Evolutionary conservation across 1,140 invertebrate genomes (phyloP).

Genomic region (Leptopilina clavipes): DNA sequence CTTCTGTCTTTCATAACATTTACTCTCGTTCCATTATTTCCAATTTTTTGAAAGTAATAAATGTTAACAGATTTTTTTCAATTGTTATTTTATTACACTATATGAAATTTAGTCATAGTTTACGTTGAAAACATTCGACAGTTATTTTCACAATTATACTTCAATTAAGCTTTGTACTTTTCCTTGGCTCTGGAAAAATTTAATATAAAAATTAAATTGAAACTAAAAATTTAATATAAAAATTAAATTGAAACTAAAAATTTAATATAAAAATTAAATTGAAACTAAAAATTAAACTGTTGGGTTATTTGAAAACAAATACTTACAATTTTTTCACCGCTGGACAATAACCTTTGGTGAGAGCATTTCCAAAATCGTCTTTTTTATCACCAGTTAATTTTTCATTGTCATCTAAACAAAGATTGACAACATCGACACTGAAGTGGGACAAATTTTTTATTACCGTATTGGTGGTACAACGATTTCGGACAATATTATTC

Average conservation of each 20-base stretch:
- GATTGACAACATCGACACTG: background rate
- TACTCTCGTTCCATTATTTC: background rate
- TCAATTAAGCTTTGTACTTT: background rate
- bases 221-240: too few relatives aligned
- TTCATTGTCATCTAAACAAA: background rate
- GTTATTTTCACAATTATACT: background rate
- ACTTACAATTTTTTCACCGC: background rate
- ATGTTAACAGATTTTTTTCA: too few relatives aligned
- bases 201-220: too few relatives aligned
- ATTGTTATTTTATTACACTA: too few relatives aligned
- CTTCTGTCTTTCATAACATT: background rate
- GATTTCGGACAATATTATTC: background rate
- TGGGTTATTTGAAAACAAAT: too few relatives aligned
- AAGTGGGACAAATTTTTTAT: background rate
- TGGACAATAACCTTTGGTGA: background rate
- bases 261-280: too few relatives aligned
- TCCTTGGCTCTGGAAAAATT: background rate
- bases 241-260: too few relatives aligned
- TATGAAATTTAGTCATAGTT: too few relatives aligned
- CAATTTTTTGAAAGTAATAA: too few relatives aligned
- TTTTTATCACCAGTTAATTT: background rate
- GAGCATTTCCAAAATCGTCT: background rate
- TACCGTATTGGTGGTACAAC: background rate
- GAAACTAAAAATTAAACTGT: too few relatives aligned
- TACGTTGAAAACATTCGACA: too few relatives aligned